Evolutionary conservation across 2,888 invertebrate species (phyloP).

Genomic region (Carcina quercana): DNA sequence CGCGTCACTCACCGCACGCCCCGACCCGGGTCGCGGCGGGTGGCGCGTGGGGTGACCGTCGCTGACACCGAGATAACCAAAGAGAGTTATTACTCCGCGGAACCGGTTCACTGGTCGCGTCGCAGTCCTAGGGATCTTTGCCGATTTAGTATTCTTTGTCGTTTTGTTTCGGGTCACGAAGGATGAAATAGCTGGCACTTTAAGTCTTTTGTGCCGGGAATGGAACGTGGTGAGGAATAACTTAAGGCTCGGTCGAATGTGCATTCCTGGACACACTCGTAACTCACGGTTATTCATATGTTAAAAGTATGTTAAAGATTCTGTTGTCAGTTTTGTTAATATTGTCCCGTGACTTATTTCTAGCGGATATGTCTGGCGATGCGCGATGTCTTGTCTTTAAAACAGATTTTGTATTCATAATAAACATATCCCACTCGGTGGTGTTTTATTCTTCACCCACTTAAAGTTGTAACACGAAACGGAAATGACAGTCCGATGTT

Average conservation of each 20-base stretch:
- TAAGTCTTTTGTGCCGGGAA: constrained; percentile 27
- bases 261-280: constrained; percentile 4
- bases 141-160: constrained; percentile 53
- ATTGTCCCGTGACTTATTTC: not conserved
- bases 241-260: constrained; percentile 7
- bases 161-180: constrained; percentile 48
- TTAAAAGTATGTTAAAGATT: constrained; percentile 7
- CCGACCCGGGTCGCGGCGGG: constrained; percentile 30
- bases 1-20: constrained; percentile 34
- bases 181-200: constrained; percentile 32
- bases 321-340: no score
- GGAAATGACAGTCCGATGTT: not conserved
- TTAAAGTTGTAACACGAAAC: not conserved
- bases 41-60: no score
- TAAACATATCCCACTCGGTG: no score
- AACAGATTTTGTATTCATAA: no score
- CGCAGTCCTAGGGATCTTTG: constrained; percentile 54
- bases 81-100: constrained; percentile 50
- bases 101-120: constrained; percentile 57
- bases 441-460: not conserved
- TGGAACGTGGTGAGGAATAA: constrained; percentile 28
- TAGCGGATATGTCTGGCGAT: no score
- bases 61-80: constrained; percentile 44
- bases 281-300: no score
- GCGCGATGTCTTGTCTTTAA: no score